A percentile compares a stretch with the other conserved stretches of the same genome.
Conservation (phyloP, 2,113 vertebrate genomes). For the Strigops habroptila region DNA sequence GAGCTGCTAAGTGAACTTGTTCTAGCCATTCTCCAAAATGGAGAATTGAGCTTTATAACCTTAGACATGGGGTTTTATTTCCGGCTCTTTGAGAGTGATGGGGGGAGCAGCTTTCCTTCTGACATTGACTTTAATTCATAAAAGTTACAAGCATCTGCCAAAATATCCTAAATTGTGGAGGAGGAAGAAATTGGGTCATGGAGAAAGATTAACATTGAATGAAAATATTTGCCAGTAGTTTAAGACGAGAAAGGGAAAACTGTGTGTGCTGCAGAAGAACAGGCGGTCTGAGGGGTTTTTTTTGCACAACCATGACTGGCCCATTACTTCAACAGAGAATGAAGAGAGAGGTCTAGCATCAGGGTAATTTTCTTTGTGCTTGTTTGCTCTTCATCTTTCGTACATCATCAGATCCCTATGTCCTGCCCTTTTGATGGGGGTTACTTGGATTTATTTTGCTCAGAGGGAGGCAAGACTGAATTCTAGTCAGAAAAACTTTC, state of each 20-base stretch:
- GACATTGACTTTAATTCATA: conserved; percentile 60
- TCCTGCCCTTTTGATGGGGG: neutral
- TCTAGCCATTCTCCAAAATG: neutral
- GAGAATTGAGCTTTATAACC: neutral
- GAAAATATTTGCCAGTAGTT: conserved; percentile 42
- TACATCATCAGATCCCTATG: accelerated
- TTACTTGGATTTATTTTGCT: neutral
- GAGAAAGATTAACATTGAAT: conserved; percentile 1
- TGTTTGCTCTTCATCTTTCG: neutral
- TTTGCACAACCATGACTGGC: neutral
- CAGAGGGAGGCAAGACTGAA: neutral
- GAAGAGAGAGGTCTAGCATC: neutral
- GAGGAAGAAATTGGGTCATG: conserved; percentile 48
- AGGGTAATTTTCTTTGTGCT: neutral
- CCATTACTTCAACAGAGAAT: neutral
- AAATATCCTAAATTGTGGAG: conserved; percentile 41
- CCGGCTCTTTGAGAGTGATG: neutral
- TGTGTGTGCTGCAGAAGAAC: neutral
- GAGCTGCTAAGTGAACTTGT: neutral
- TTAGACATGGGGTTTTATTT: conserved; percentile 15
- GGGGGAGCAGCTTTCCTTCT: conserved; percentile 17
- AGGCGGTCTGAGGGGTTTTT: neutral
- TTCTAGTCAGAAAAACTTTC: neutral
- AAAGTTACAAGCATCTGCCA: conserved; percentile 49
- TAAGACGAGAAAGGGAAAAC: neutral